A percentile compares a stretch with the other conserved stretches of the same genome.
Conservation (phyloP, 1,140 invertebrate species). For the Pseudachorutes palmiensis region DNA sequence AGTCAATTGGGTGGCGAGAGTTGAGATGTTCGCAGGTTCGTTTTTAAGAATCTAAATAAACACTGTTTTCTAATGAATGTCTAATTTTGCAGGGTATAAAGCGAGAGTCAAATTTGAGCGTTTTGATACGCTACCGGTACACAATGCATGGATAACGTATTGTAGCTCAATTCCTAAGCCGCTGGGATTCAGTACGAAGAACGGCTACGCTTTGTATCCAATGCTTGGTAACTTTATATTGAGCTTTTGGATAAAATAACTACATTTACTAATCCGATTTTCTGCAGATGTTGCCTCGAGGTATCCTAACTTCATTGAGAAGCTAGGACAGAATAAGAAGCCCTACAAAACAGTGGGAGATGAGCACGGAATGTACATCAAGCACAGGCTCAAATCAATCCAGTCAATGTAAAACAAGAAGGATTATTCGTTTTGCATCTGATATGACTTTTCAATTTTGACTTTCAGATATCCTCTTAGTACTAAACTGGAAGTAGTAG, state of each 20-base stretch:
- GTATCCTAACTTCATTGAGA: conserved; percentile 1
- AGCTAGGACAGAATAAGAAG: not conserved
- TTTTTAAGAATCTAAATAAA: not conserved
- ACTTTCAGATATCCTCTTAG: not conserved
- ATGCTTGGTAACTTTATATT: not conserved
- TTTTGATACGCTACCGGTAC: not conserved
- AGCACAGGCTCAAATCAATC: too few species aligned
- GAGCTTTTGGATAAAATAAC: not conserved
- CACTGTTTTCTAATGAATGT: not conserved
- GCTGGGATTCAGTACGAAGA: not conserved
- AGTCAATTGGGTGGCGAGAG: not conserved
- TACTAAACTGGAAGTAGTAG: conserved; percentile 3
- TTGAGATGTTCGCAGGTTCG: not conserved
- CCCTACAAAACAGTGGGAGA: not conserved
- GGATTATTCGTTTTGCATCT: too few species aligned
- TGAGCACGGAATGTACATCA: not conserved
- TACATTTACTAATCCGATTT: not conserved
- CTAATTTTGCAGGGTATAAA: not conserved
- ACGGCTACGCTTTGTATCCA: not conserved
- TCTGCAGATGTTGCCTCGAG: not conserved
- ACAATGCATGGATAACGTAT: conserved; percentile 1
- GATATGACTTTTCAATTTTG: not conserved
- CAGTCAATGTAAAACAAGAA: too few species aligned
- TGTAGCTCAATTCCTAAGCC: conserved; percentile 3
- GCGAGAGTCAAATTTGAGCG: not conserved